Conservation (phyloP, 2,888 invertebrate species). For the Gastrophysa polygoni region DNA sequence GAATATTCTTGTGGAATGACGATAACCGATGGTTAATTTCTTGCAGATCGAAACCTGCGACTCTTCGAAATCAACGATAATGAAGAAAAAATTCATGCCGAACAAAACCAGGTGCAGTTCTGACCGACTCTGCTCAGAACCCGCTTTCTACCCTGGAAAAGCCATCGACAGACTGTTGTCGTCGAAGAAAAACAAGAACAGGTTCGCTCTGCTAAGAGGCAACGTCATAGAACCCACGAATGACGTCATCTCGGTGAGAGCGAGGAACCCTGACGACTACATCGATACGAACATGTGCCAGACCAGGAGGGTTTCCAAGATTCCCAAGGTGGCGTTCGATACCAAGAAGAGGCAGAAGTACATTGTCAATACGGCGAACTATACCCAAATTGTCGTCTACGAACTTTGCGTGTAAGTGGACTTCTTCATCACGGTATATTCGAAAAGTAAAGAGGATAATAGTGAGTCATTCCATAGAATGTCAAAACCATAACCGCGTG, state of each 20-base stretch:
- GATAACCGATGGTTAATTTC: not conserved
- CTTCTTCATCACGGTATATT: no score
- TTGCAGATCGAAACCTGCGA: conserved; percentile 21
- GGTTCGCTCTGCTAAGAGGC: conserved; percentile 18
- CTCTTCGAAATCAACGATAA: conserved; percentile 10
- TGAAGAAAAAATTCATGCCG: conserved; percentile 22
- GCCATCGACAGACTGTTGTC: conserved; percentile 18
- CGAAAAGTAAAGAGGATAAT: no score
- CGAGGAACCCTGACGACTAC: conserved; percentile 7
- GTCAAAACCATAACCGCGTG: no score
- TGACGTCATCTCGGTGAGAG: not conserved
- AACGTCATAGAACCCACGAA: conserved; percentile 23
- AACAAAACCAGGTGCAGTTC: conserved; percentile 16
- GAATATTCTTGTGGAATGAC: no score
- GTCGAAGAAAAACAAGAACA: conserved; percentile 18
- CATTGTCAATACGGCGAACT: conserved; percentile 29
- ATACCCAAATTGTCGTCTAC: conserved; percentile 26
- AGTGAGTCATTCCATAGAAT: no score
- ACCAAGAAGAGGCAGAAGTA: conserved; percentile 21
- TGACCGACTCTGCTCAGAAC: conserved; percentile 20
- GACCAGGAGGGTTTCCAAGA: conserved; percentile 20
- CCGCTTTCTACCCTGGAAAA: conserved; percentile 21
- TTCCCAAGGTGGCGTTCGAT: conserved; percentile 23
- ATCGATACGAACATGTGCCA: conserved; percentile 26
- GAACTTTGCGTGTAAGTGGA: conserved; percentile 31